Base-by-base conservation (phyloP, 2,113 vertebrate genomes). In the Sylvietta virens region DNA sequence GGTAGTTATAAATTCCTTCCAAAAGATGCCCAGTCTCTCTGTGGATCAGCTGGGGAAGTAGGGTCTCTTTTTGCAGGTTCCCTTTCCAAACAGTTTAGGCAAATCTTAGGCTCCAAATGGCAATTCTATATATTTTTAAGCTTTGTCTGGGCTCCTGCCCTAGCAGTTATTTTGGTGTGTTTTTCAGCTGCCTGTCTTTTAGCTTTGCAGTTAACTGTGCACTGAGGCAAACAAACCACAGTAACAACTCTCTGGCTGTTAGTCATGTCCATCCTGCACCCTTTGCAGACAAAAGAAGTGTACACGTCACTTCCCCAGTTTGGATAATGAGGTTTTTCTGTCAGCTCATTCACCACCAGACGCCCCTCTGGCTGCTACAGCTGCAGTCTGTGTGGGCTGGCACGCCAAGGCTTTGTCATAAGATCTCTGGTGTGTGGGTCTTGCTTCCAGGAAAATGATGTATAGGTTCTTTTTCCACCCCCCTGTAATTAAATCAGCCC, bases 281-380 rank as follows among this genome's bases (percentile, higher is more conserved):
- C 81, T 87, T 24, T 57, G 70, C 71, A 93, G 74, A 77, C 90
- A 80, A 90, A 95, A 72, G 62, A 9, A 76, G 57, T 7, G 4
- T 2, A 5, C 23, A 69, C 33, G 10, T 96, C 90, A 83, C 95
- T 94, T 94, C 85, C 90, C 67, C 50, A 0, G 48, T 73, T 35
- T 5, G 66, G 61, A 69, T 94, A 96, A 95, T 90, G 60, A 88
- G 85, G 58, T 53, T 86, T 92, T 94, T 94, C 88, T 96, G 74
- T 83, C 92, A 50, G 58, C 0, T 0, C 73, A 20, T 94, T 94
- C 85, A 65, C 47, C 45, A 77, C 31, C 92, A 92, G 94, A 72
- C 40, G 8, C 64, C 74, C 78, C 82, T 88, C 62, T 94, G 94
- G 88, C 95, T 92, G 66, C 73, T 61, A 13, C 90, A 94, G 90